A percentile compares a stretch with the other conserved stretches of the same genome.
phyloP scores from a whole-genome alignment of 2,113 vertebrate species.

The Chloropsis hardwickii region DNA sequence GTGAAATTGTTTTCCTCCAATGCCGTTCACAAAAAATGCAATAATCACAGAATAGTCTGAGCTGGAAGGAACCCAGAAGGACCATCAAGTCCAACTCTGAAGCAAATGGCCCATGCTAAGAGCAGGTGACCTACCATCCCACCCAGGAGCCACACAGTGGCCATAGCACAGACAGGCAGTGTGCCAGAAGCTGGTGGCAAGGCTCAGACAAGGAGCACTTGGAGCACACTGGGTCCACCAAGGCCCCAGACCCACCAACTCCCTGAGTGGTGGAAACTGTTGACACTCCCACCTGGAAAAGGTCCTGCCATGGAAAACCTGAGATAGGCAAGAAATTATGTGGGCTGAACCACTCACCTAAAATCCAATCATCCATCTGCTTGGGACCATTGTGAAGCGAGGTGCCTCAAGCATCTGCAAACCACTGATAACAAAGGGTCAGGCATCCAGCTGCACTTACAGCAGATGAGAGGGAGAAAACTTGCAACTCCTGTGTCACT shows the following conservation, averaged over 20 bases:
- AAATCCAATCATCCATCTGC: not conserved
- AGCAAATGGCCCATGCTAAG: not conserved
- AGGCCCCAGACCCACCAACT: not conserved
- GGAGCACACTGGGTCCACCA: not conserved
- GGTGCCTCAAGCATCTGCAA: not conserved
- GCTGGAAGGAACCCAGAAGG: not conserved
- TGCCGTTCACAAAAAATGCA: not conserved
- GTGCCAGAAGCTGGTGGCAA: fast-evolving
- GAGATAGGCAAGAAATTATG: fast-evolving
- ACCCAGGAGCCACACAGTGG: fast-evolving
- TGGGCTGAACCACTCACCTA: not conserved
- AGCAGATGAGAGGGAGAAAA: not conserved
- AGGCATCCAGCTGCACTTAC: not conserved
- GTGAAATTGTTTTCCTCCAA: not conserved
- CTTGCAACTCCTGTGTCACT: not conserved
- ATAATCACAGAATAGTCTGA: not conserved
- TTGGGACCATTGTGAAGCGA: not conserved
- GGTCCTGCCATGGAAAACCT: not conserved
- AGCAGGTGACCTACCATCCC: not conserved
- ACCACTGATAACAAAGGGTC: not conserved
- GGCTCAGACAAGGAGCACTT: not conserved
- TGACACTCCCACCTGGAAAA: not conserved
- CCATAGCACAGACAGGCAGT: fast-evolving
- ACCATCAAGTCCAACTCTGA: not conserved
- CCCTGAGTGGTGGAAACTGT: not conserved